These are phyloP conservation scores for Cetonia aurata DNA, from an alignment of 2,888 invertebrate species.

Conservation along the genomic window DNA sequence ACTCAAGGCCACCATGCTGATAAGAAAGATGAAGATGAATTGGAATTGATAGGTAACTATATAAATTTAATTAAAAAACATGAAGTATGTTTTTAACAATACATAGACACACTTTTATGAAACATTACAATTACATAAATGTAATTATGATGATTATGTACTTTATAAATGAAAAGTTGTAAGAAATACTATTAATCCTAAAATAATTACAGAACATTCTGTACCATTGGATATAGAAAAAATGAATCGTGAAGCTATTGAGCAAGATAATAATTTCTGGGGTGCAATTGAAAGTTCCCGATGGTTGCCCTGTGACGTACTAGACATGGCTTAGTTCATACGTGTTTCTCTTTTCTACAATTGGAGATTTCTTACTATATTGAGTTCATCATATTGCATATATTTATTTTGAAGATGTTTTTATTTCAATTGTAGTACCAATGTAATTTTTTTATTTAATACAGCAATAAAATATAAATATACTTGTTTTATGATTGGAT, in stretches of 20 bases:
- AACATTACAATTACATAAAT: background rate
- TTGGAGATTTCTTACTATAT: too few relatives aligned
- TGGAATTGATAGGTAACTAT: constrained; percentile 78
- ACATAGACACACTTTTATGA: background rate
- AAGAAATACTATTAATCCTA: background rate
- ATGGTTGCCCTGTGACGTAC: constrained; percentile 83
- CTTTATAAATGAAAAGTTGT: background rate
- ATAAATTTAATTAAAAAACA: constrained; percentile 1
- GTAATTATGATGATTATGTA: background rate
- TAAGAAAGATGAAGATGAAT: constrained; percentile 72
- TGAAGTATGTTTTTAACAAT: background rate
- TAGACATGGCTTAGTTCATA: constrained; percentile 66
- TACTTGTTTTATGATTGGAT: too few relatives aligned
- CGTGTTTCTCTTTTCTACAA: too few relatives aligned
- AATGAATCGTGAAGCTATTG: constrained; percentile 80
- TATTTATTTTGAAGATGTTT: too few relatives aligned
- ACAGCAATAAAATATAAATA: too few relatives aligned
- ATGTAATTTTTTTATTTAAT: too few relatives aligned
- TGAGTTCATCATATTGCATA: too few relatives aligned
- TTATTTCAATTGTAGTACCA: too few relatives aligned
- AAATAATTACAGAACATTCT: constrained; percentile 77
- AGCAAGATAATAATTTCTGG: constrained; percentile 83
- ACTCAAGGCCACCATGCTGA: constrained; percentile 55
- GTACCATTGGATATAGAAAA: constrained; percentile 80
- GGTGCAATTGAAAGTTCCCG: constrained; percentile 86